A percentile compares a stretch with the other conserved stretches of the same genome.
These are phyloP conservation scores for Glyphotaelius pellucidus DNA, from an alignment of 2,888 invertebrate genomes.

Conservation along the genomic window DNA sequence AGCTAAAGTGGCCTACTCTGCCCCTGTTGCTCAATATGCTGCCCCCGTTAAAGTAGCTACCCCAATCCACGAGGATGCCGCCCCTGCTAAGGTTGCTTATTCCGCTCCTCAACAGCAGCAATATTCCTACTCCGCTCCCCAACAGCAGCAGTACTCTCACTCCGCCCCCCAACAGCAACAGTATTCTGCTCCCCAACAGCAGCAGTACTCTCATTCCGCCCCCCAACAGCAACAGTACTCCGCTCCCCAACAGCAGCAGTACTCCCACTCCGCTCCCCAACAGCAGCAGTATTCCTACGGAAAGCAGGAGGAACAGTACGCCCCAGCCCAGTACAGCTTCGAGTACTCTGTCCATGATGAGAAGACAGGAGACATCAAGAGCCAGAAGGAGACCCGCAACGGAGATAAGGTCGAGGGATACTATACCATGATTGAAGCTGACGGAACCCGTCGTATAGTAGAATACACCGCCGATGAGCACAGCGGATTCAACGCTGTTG, in stretches of 20 bases:
- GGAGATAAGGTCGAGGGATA: constrained; percentile 75
- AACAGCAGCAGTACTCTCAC: constrained; percentile 39
- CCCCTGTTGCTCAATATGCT: constrained; percentile 61
- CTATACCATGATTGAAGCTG: constrained; percentile 76
- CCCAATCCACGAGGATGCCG: constrained; percentile 42
- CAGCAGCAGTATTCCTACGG: background rate
- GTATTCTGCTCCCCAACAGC: background rate
- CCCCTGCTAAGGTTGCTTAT: constrained; percentile 40
- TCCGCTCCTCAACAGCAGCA: constrained; percentile 42
- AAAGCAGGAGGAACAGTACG: constrained; percentile 49
- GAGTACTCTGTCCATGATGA: constrained; percentile 74
- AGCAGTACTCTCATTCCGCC: background rate
- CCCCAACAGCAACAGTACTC: background rate
- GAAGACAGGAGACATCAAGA: constrained; percentile 74
- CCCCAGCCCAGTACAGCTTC: constrained; percentile 65
- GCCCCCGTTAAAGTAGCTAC: constrained; percentile 43
- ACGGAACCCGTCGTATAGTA: constrained; percentile 74
- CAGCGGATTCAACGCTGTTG: constrained; percentile 75
- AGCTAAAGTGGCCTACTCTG: constrained; percentile 51
- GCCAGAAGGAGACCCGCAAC: constrained; percentile 74
- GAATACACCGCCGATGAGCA: constrained; percentile 74
- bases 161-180: constrained; percentile 50
- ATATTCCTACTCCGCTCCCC: constrained; percentile 57
- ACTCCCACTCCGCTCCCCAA: background rate
- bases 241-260: background rate